Conservation (phyloP, 92 coral and sea anemone species). For the Palythoa caribaeorum region DNA sequence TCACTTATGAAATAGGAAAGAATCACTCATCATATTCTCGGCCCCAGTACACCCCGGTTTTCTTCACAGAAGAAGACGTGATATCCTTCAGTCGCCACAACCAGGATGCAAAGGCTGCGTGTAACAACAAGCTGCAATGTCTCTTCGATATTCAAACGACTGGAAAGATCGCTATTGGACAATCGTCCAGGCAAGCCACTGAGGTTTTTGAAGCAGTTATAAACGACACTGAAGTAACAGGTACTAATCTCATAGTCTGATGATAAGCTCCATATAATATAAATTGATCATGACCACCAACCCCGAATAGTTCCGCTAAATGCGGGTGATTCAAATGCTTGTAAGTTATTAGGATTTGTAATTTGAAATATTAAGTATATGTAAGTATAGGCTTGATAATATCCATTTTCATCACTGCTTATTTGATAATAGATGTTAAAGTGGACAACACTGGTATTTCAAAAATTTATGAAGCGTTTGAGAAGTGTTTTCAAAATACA, state of each 20-base stretch:
- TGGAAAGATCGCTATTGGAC: conserved; percentile 74
- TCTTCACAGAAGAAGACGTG: conserved; percentile 54
- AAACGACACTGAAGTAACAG: conserved; percentile 69
- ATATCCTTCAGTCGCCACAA: conserved; percentile 55
- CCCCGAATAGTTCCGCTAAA: too few relatives aligned
- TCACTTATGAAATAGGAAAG: conserved; percentile 64
- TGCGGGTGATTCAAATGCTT: too few relatives aligned
- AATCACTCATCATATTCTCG: conserved; percentile 51
- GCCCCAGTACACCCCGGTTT: conserved; percentile 72
- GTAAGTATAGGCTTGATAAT: too few relatives aligned
- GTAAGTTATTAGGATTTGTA: too few relatives aligned
- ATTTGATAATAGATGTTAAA: too few relatives aligned
- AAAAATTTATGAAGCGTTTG: too few relatives aligned
- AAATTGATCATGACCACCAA: too few relatives aligned
- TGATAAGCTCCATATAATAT: too few relatives aligned
- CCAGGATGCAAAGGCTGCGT: conserved; percentile 62
- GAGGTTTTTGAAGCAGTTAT: conserved; percentile 52
- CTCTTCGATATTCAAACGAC: conserved; percentile 81
- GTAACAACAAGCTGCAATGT: conserved; percentile 74
- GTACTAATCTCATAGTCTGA: conserved; percentile 5
- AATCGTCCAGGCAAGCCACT: conserved; percentile 64
- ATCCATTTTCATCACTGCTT: too few relatives aligned
- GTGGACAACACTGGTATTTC: too few relatives aligned
- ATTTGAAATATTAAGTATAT: too few relatives aligned
- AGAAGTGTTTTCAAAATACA: too few relatives aligned